Evolutionary conservation across 2,888 invertebrate species (phyloP).

Genomic region (Carcina quercana): DNA sequence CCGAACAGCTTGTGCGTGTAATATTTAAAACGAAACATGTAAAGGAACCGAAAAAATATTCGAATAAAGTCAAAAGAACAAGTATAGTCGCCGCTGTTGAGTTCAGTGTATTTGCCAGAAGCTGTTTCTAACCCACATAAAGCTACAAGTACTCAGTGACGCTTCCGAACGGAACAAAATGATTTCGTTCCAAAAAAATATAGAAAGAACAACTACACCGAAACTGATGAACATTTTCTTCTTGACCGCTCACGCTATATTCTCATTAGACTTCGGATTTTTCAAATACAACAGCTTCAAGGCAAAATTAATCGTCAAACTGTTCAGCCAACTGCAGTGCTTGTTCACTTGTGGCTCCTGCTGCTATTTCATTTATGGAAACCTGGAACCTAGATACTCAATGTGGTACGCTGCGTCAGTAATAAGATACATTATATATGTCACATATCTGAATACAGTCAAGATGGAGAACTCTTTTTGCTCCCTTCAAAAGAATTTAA

Average conservation of each 20-base stretch:
- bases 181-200: too few species aligned
- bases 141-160: too few species aligned
- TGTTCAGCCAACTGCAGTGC: not conserved
- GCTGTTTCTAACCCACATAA: too few species aligned
- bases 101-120: too few species aligned
- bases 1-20: too few species aligned
- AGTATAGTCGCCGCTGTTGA: too few species aligned
- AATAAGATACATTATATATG: not conserved
- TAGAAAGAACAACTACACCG: too few species aligned
- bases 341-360: not conserved
- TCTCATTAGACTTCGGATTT: conserved; percentile 3
- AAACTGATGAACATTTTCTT: not conserved
- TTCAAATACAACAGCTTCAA: not conserved
- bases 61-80: too few species aligned
- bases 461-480: not conserved
- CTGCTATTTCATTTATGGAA: not conserved
- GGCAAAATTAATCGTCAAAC: not conserved
- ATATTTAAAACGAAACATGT: too few species aligned
- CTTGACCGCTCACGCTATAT: not conserved
- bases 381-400: not conserved
- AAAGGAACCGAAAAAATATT: too few species aligned
- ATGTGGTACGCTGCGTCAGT: not conserved
- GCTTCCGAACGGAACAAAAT: too few species aligned
- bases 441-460: not conserved
- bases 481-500: not conserved